Conservation (phyloP, 2,888 invertebrate genomes). For the Linnaemya tessellans region DNA sequence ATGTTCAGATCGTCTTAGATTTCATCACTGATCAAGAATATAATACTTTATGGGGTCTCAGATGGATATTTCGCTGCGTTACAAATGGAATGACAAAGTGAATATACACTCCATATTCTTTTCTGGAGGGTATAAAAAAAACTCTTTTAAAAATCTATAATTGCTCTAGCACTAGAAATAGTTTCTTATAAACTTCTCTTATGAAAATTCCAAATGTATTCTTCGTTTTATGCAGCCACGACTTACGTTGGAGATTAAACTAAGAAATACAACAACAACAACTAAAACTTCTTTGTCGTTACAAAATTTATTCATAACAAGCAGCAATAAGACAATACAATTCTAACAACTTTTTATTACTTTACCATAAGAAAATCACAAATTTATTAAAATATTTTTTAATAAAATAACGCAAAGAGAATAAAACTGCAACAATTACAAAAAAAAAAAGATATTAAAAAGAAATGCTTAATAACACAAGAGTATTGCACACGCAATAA, state of each 20-base stretch:
- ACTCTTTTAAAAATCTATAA: too few relatives aligned
- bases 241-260: slow-evolving; percentile 20
- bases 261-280: slow-evolving; percentile 7
- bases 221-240: not conserved
- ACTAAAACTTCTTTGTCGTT: slow-evolving; percentile 33
- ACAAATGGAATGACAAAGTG: too few relatives aligned
- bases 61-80: too few relatives aligned
- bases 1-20: too few relatives aligned
- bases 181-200: too few relatives aligned
- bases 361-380: slow-evolving; percentile 65
- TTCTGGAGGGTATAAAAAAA: too few relatives aligned
- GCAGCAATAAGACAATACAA: slow-evolving; percentile 52
- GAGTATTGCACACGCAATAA: slow-evolving; percentile 24
- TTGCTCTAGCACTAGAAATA: too few relatives aligned
- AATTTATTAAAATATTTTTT: slow-evolving; percentile 65
- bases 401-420: slow-evolving; percentile 49
- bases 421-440: not conserved
- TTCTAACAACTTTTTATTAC: slow-evolving; percentile 62
- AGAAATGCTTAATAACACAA: slow-evolving; percentile 37
- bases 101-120: too few relatives aligned
- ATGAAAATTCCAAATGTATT: not conserved
- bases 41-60: too few relatives aligned
- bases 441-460: slow-evolving; percentile 18
- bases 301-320: slow-evolving; percentile 30
- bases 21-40: too few relatives aligned